A percentile compares a stretch with the other conserved stretches of the same genome.
Evolutionary conservation across 1,140 invertebrate genomes (phyloP).

Genomic region (Amyelois transitella): DNA sequence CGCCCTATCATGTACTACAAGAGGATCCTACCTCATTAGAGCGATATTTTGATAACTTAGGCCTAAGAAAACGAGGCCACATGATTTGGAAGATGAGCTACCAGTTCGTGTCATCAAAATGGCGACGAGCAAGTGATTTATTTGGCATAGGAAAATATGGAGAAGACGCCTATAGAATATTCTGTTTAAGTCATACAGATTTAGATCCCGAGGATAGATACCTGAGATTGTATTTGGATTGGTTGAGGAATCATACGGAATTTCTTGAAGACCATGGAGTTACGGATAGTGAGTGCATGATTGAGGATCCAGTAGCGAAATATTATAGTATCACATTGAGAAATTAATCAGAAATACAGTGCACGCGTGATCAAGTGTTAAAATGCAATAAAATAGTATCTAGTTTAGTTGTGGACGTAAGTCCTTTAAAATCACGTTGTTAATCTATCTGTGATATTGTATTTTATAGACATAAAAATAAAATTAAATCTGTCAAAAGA

Average conservation of each 20-base stretch:
- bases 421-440: too few species aligned
- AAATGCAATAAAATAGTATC: too few species aligned
- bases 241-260: slow-evolving; percentile 60
- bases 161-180: slow-evolving; percentile 75
- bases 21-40: slow-evolving; percentile 57
- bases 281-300: slow-evolving; percentile 54
- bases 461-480: too few species aligned
- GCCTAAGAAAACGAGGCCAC: slow-evolving; percentile 61
- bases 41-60: slow-evolving; percentile 69
- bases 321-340: slow-evolving; percentile 65
- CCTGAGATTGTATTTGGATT: slow-evolving; percentile 74
- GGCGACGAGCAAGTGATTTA: slow-evolving; percentile 73
- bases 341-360: slow-evolving; percentile 8
- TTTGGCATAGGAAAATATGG: slow-evolving; percentile 75
- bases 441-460: too few species aligned
- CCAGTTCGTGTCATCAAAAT: slow-evolving; percentile 74
- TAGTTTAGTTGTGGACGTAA: not conserved
- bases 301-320: slow-evolving; percentile 60
- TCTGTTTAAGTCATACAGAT: slow-evolving; percentile 73
- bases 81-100: slow-evolving; percentile 75
- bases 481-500: too few species aligned
- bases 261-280: slow-evolving; percentile 55
- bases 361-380: too few species aligned
- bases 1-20: slow-evolving; percentile 64
- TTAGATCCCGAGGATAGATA: slow-evolving; percentile 73